Evolutionary conservation across 2,888 invertebrate genomes (phyloP), one percentile per base, ranked within the genome.

Genomic region (Gymnocheta viridis): DNA sequence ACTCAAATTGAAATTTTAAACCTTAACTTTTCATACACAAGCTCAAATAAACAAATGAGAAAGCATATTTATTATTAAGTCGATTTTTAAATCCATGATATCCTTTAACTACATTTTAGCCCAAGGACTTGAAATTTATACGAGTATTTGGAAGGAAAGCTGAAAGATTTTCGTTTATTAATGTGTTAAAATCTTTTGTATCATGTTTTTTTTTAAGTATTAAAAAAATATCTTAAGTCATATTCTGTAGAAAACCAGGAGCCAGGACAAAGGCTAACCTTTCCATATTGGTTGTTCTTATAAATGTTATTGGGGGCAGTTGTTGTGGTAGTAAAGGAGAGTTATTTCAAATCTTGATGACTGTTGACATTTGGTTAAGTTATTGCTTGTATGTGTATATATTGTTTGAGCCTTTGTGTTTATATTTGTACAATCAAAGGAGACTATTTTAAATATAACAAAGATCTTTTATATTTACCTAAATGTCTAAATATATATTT

Each of bases 331-430:
- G 9, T 7, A 35, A 24, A 14, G 38, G 38, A 24, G 41, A 27
- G 22, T 64, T 70, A 24, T 64, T 47, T 35, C n/a, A 35, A 56
- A 51, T 78, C 22, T 73, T 58, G 72, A 44, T 82, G 47, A n/a
- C 14, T 86, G 82, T 86, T 85, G 85, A 86, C 85, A 82, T 85
- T 79, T 86, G 86, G 86, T 86, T 85, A 83, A 85, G 85, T 85
- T 85, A 85, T 86, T 85, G 86, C 85, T 85, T 82, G 27, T 14
- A 27, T 85, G 86, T 83, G 85, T 82, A 22, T 14, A 27, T 58
- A 29, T 69, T 66, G 44, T 54, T 78, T 47, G 41, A 69, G 72
- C 67, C 9, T 35, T n/a, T 73, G 22, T 72, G 41, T 66, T 72
- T 47, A 67, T 72, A 72, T 74, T 74, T 72, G 44, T 54, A 51